Evolutionary conservation across 2,888 invertebrate genomes (phyloP).

Genomic region (Pyralis farinalis): DNA sequence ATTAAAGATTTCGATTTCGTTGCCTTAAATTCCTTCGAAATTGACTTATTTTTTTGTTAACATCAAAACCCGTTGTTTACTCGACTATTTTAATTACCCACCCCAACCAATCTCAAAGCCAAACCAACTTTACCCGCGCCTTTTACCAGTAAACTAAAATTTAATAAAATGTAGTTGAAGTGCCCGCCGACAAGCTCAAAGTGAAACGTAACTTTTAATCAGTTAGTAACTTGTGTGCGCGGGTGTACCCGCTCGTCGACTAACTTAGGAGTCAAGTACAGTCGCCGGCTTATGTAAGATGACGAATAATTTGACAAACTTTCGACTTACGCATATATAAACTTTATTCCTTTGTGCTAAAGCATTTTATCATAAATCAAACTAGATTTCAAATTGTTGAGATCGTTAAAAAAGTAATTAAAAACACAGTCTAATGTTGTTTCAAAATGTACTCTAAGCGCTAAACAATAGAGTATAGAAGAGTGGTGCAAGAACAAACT

Average conservation of each 20-base stretch:
- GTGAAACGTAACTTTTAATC: slow-evolving; percentile 12
- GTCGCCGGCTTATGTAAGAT: slow-evolving; percentile 49
- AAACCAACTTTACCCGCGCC: not conserved
- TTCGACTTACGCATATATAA: not conserved
- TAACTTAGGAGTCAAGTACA: slow-evolving; percentile 69
- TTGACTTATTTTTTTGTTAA: no score
- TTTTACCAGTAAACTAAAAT: slow-evolving; percentile 11
- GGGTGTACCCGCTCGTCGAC: slow-evolving; percentile 59
- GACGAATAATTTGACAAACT: no score
- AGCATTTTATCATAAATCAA: not conserved
- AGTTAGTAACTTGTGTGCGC: slow-evolving; percentile 21
- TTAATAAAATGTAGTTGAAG: not conserved
- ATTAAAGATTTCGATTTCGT: no score
- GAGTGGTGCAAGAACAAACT: not conserved
- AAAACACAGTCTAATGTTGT: slow-evolving; percentile 4
- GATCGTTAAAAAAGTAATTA: slow-evolving; percentile 14
- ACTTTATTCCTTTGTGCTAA: not conserved
- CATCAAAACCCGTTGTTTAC: no score
- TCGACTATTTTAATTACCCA: slow-evolving; percentile 13
- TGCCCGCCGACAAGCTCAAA: slow-evolving; percentile 6
- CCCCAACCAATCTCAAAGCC: slow-evolving; percentile 4
- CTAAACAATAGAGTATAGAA: slow-evolving; percentile 1
- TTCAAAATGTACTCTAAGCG: slow-evolving; percentile 3
- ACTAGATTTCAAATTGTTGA: not conserved
- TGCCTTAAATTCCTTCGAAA: no score